These are phyloP conservation scores for Cephalopachus bancanus DNA, from an alignment of 2,797 vertebrate genomes.

Conservation along the genomic window DNA sequence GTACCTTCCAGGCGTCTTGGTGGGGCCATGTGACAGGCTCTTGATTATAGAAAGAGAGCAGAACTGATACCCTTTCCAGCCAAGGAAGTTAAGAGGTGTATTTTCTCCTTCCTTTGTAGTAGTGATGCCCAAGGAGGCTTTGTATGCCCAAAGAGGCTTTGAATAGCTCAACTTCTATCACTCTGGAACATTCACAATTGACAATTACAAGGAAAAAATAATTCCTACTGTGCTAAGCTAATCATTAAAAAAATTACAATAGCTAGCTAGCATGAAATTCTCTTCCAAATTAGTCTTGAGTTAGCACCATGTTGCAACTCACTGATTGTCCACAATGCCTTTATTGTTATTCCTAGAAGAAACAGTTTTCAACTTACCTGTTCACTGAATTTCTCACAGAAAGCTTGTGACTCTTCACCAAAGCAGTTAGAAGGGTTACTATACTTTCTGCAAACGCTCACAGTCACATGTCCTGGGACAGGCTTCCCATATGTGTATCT, in stretches of 20 bases:
- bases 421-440: conserved; percentile 59
- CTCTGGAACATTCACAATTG: neutral
- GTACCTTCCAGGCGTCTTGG: neutral
- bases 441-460: conserved; percentile 87
- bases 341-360: neutral
- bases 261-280: neutral
- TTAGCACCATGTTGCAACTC: neutral
- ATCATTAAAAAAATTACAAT: neutral
- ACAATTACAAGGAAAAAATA: neutral
- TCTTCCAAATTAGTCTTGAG: neutral
- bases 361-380: conserved; percentile 78
- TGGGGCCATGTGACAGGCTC: neutral
- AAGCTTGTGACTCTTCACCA: conserved; percentile 69
- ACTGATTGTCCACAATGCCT: neutral
- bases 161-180: neutral
- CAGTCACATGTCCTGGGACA: conserved; percentile 83
- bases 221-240: neutral
- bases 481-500: conserved; percentile 90
- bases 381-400: conserved; percentile 87
- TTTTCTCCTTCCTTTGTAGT: neutral
- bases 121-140: neutral
- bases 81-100: neutral
- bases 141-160: neutral
- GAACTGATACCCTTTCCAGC: neutral
- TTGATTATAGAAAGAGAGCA: neutral